Evolutionary conservation across 2,113 vertebrate genomes (phyloP).

Genomic region (Amazona vittata): DNA sequence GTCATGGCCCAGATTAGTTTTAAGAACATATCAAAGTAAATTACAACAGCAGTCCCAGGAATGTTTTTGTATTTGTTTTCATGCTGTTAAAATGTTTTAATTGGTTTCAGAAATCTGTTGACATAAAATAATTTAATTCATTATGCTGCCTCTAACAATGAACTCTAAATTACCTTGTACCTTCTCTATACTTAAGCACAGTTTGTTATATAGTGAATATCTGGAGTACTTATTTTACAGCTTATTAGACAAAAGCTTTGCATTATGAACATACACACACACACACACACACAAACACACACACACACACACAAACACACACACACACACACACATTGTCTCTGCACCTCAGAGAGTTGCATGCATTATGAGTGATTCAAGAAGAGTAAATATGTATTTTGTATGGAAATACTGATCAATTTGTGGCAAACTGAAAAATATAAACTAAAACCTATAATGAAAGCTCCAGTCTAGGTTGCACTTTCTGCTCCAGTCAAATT

Average conservation of each 20-base stretch:
- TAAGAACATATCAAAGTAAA: conserved; percentile 39
- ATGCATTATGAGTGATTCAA: background rate
- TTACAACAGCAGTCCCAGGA: conserved; percentile 1
- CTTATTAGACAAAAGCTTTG: background rate
- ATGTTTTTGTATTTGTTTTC: background rate
- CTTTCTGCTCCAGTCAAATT: background rate
- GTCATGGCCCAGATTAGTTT: conserved; percentile 23
- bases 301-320: too few relatives aligned
- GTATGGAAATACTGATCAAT: background rate
- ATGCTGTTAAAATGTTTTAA: background rate
- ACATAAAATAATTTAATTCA: conserved; percentile 1
- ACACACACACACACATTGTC: background rate
- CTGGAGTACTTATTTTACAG: background rate
- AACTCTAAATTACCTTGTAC: background rate
- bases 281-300: background rate
- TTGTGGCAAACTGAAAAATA: conserved; percentile 17
- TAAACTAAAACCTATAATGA: background rate
- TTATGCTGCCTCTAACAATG: background rate
- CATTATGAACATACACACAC: background rate
- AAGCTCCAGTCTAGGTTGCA: background rate
- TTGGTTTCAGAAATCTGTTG: conserved; percentile 32
- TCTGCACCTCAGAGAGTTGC: background rate
- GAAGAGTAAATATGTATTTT: background rate
- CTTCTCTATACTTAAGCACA: background rate
- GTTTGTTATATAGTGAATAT: background rate